Base-by-base conservation (phyloP, 2,888 invertebrate genomes). In the Graphium colonna region DNA sequence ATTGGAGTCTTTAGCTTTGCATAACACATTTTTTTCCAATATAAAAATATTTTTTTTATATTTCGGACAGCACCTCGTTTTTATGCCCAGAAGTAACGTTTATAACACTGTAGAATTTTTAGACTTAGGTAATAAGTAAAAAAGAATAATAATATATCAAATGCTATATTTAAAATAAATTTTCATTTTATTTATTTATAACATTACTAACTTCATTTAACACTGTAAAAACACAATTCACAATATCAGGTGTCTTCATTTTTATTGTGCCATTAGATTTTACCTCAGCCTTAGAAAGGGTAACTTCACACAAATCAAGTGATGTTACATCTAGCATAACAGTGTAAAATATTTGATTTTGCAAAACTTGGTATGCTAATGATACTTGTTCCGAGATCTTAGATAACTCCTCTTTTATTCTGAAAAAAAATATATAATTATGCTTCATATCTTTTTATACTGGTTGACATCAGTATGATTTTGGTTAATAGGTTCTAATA, bases 191-290 rank as follows among this genome's bases (percentile, higher is more conserved):
- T n/a, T n/a, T n/a, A n/a, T n/a, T n/a, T n/a, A n/a, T n/a, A n/a
- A n/a, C n/a, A 48, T 28, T 40, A n/a, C 43, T 51, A 41, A 82
- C 78, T 57, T 77, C 75, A 72, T 88, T 88, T 15, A 89, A 66
- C 10, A 82, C 68, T 54, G 68, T 76, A 47, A 90, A 80, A n/a
- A 85, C 73, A 61, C 73, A 66, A 55, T 87, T 87, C 0, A 89
- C 77, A 17, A 77, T 65, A 63, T 87, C 85, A 0, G 83, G 79
- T 1, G 82, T 83, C 51, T 82, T 87, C 82, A 90, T 79, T 59
- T 82, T 87, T 0, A 90, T 71, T 17, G 67, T 60, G 4, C 90
- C 89, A 55, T 63, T 77, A 50, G 61, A 72, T 62, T 82, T 88
- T 0, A 88, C 74, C 58, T 77, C 81, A 3, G 84, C 82, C 64